A percentile compares a stretch with the other conserved stretches of the same genome.
Evolutionary conservation across 2,113 vertebrate genomes (phyloP).

Genomic region (Marmota monax): DNA sequence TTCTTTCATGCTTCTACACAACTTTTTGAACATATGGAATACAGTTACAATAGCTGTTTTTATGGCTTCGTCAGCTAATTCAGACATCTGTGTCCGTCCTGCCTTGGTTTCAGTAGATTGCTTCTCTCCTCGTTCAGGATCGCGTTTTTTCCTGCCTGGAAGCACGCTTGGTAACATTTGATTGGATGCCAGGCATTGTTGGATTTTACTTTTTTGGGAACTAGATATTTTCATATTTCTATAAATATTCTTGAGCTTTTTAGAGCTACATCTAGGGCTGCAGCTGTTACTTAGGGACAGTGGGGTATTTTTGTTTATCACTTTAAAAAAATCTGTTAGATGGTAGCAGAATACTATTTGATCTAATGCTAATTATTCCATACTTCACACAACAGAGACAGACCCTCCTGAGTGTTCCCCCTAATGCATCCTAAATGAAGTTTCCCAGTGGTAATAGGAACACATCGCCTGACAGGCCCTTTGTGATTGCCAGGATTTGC

Average conservation of each 20-base stretch:
- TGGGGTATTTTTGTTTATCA: not conserved
- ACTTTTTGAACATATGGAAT: constrained; percentile 61
- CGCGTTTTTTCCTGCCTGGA: constrained; percentile 22
- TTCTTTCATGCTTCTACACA: constrained; percentile 65
- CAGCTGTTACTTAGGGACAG: constrained; percentile 35
- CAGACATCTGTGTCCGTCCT: constrained; percentile 68
- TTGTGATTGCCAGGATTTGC: not conserved
- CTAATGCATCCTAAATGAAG: not conserved
- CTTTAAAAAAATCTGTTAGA: constrained; percentile 13
- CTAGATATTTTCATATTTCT: constrained; percentile 50
- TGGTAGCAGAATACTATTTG: not conserved
- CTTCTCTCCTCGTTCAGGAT: not conserved
- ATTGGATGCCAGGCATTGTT: not conserved
- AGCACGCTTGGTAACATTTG: constrained; percentile 11
- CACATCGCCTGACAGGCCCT: not conserved
- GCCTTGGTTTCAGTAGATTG: constrained; percentile 5
- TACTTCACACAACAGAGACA: not conserved
- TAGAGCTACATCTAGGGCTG: not conserved
- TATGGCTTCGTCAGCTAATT: constrained; percentile 61
- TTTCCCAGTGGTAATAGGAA: not conserved
- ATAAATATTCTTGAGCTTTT: constrained; percentile 59
- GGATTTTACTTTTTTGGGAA: constrained; percentile 40
- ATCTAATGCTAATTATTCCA: not conserved
- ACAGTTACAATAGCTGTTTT: constrained; percentile 64
- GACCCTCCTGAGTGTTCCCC: not conserved